Conservation (phyloP, 2,797 vertebrate species). For the Labeo calbasu region DNA sequence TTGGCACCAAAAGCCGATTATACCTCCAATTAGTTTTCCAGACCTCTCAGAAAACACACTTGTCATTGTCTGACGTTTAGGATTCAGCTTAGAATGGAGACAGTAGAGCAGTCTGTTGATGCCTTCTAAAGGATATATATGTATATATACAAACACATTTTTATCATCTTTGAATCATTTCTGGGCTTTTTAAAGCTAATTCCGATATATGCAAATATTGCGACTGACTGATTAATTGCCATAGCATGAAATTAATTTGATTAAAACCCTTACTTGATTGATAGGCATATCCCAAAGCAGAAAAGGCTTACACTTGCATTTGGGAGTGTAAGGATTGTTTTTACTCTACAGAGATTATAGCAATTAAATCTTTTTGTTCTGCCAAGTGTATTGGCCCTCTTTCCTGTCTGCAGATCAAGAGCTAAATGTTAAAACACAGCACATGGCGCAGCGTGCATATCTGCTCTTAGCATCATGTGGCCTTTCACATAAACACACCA, state of each 20-base stretch:
- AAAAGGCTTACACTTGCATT: neutral
- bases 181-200: neutral
- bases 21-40: slow-evolving; percentile 55
- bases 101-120: neutral
- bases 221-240: neutral
- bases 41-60: slow-evolving; percentile 37
- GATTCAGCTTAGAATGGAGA: neutral
- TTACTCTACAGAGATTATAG: slow-evolving; percentile 31
- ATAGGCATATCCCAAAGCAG: neutral
- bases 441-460: slow-evolving; percentile 80
- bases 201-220: neutral
- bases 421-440: slow-evolving; percentile 76
- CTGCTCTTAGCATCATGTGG: slow-evolving; percentile 81
- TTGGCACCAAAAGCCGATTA: slow-evolving; percentile 65
- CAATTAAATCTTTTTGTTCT: slow-evolving; percentile 42
- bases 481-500: slow-evolving; percentile 79
- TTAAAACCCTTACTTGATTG: neutral
- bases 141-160: too few relatives aligned
- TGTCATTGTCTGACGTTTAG: slow-evolving; percentile 34
- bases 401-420: slow-evolving; percentile 61
- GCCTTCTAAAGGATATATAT: neutral
- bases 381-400: slow-evolving; percentile 59
- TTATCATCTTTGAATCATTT: neutral
- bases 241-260: neutral
- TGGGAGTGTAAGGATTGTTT: slow-evolving; percentile 17